A percentile compares a stretch with the other conserved stretches of the same genome.
These are phyloP conservation scores for Reticulitermes lucifugus DNA, from an alignment of 2,888 invertebrate species.

Conservation along the genomic window DNA sequence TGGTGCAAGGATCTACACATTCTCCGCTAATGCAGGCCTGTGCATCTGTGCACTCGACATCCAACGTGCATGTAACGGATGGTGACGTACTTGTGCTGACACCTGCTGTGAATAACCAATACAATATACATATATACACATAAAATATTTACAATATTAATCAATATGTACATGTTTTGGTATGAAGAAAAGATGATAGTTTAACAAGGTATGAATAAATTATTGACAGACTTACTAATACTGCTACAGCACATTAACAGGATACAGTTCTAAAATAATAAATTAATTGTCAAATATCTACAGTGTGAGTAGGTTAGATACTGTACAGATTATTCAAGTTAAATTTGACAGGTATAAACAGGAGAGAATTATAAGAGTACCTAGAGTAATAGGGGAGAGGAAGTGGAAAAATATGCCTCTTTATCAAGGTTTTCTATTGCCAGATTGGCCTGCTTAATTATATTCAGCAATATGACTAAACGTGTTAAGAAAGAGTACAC, in stretches of 20 bases:
- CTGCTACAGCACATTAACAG: constrained; percentile 31
- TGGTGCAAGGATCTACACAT: constrained; percentile 86
- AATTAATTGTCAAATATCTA: constrained; percentile 36
- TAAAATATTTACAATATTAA: constrained; percentile 54
- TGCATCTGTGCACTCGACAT: constrained; percentile 84
- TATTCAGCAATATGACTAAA: not conserved
- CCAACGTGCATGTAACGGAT: constrained; percentile 79
- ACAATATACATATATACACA: constrained; percentile 59
- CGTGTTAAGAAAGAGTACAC: constrained; percentile 21
- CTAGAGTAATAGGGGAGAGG: constrained; percentile 50
- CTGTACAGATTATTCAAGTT: constrained; percentile 39
- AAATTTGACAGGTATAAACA: constrained; percentile 45
- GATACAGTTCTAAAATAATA: constrained; percentile 21
- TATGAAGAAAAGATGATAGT: constrained; percentile 35
- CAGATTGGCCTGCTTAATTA: constrained; percentile 27
- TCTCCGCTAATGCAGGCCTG: constrained; percentile 86
- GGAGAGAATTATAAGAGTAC: constrained; percentile 47
- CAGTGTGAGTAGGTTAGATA: constrained; percentile 54
- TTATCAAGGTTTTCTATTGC: constrained; percentile 7
- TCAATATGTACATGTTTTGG: constrained; percentile 46
- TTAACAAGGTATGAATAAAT: constrained; percentile 27
- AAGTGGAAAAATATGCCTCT: constrained; percentile 49
- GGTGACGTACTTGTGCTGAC: constrained; percentile 54
- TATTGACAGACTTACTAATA: constrained; percentile 1
- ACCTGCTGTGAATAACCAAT: constrained; percentile 63